Percentiles rank a stretch among this genome's conserved stretches.
Evolutionary conservation across 1,140 invertebrate genomes (phyloP).

Genomic region (Trialeurodes vaporariorum): DNA sequence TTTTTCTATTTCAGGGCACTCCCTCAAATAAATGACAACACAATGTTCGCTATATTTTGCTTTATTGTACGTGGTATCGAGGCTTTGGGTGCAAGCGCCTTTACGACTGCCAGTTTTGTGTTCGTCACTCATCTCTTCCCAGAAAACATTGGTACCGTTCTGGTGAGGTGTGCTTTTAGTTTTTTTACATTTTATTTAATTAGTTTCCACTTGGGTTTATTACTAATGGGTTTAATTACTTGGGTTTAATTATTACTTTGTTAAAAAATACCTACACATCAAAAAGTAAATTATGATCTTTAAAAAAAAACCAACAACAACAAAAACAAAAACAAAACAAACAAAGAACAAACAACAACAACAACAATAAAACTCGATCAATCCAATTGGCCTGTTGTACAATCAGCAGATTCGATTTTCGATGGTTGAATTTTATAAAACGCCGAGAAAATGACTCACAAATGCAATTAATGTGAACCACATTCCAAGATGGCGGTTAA

Average conservation of each 20-base stretch:
- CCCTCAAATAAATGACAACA: slow-evolving; percentile 43
- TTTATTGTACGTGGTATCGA: slow-evolving; percentile 57
- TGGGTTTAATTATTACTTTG: not conserved
- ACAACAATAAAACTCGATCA: no score
- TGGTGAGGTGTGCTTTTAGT: slow-evolving; percentile 38
- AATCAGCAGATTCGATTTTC: no score
- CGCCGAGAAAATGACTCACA: no score
- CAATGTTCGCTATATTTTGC: slow-evolving; percentile 49
- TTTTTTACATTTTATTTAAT: slow-evolving; percentile 8
- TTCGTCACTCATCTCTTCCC: slow-evolving; percentile 64
- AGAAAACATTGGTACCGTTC: slow-evolving; percentile 54
- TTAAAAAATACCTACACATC: not conserved
- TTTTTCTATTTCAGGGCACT: slow-evolving; percentile 40
- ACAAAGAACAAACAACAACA: no score
- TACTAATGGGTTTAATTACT: not conserved
- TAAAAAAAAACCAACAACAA: no score
- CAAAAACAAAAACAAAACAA: no score
- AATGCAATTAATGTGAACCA: no score
- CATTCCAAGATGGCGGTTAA: no score
- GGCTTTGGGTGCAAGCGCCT: slow-evolving; percentile 58
- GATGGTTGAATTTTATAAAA: no score
- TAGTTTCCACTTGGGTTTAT: not conserved
- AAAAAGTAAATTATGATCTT: no score
- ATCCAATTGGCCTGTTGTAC: no score
- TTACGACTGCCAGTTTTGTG: slow-evolving; percentile 59